A percentile compares a stretch with the other conserved stretches of the same genome.
phyloP scores from a whole-genome alignment of 2,113 vertebrate genomes.

The Morone saxatilis region DNA sequence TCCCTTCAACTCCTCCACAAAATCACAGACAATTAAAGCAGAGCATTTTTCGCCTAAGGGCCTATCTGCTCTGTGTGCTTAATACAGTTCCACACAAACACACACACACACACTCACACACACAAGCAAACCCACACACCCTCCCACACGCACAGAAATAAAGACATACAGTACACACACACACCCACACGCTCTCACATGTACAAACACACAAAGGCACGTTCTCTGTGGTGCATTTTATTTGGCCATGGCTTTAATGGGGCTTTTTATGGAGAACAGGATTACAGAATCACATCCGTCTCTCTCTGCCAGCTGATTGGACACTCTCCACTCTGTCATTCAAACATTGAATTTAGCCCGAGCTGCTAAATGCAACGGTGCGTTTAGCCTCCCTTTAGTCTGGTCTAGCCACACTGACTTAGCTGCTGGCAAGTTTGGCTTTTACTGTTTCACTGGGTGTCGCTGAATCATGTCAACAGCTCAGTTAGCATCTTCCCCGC shows the following conservation, averaged over 20 bases:
- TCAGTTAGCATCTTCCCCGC: constrained; percentile 6
- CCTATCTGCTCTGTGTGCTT: constrained; percentile 41
- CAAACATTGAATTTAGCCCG: constrained; percentile 40
- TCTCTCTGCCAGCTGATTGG: constrained; percentile 57
- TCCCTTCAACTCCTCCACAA: constrained; percentile 58
- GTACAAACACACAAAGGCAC: constrained; percentile 35
- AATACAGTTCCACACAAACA: constrained; percentile 25
- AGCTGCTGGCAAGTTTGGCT: constrained; percentile 32
- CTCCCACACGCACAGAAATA: constrained; percentile 6
- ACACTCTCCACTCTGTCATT: constrained; percentile 56
- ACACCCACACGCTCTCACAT: background rate
- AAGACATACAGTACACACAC: constrained; percentile 25
- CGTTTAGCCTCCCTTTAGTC: constrained; percentile 31
- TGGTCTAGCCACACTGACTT: constrained; percentile 42
- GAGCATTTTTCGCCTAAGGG: constrained; percentile 45
- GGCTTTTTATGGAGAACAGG: constrained; percentile 53
- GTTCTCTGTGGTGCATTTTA: constrained; percentile 34
- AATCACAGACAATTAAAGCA: constrained; percentile 68
- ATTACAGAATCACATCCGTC: constrained; percentile 43
- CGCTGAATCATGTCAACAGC: constrained; percentile 18
- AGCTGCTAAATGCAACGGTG: constrained; percentile 28
- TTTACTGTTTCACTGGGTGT: background rate
- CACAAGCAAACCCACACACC: background rate
- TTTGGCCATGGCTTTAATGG: constrained; percentile 53
- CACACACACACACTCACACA: background rate